Evolutionary conservation across 2,113 vertebrate genomes (phyloP).

Genomic region (Phasianus colchicus): DNA sequence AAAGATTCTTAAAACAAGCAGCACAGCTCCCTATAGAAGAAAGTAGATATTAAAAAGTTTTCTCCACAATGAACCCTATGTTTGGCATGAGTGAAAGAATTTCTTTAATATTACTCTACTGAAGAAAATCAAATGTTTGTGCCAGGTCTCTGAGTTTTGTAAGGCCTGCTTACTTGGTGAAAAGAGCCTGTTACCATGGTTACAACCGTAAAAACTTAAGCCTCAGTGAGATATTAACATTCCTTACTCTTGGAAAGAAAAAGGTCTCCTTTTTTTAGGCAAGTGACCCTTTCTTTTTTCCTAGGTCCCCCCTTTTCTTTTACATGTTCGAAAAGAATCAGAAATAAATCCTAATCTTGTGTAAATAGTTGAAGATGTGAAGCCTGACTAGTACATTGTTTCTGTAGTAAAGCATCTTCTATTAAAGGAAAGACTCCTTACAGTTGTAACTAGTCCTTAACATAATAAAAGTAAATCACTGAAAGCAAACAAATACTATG

Average conservation of each 20-base stretch:
- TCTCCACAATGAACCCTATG: conserved; percentile 57
- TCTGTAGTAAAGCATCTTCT: conserved; percentile 64
- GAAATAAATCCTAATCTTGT: conserved; percentile 73
- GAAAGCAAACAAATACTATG: conserved; percentile 43
- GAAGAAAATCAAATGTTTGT: conserved; percentile 77
- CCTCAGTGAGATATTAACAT: conserved; percentile 89
- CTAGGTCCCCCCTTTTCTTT: conserved; percentile 57
- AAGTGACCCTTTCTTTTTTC: conserved; percentile 67
- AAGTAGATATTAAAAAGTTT: conserved; percentile 41
- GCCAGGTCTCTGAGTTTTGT: conserved; percentile 69
- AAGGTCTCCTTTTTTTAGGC: conserved; percentile 71
- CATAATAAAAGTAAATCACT: conserved; percentile 62
- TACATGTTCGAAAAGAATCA: conserved; percentile 64
- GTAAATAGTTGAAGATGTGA: conserved; percentile 71
- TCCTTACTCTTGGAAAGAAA: conserved; percentile 80
- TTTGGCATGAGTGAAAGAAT: conserved; percentile 65
- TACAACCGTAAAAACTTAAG: conserved; percentile 87
- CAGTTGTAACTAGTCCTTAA: conserved; percentile 52
- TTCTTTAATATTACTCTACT: conserved; percentile 71
- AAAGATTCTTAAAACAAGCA: background rate
- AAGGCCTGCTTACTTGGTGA: conserved; percentile 83
- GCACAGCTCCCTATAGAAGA: background rate
- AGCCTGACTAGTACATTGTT: conserved; percentile 63
- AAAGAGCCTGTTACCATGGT: conserved; percentile 83
- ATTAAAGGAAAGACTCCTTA: conserved; percentile 63